A percentile compares a stretch with the other conserved stretches of the same genome.
Conservation (phyloP, 2,888 invertebrate species). For the Smittia sp. region DNA sequence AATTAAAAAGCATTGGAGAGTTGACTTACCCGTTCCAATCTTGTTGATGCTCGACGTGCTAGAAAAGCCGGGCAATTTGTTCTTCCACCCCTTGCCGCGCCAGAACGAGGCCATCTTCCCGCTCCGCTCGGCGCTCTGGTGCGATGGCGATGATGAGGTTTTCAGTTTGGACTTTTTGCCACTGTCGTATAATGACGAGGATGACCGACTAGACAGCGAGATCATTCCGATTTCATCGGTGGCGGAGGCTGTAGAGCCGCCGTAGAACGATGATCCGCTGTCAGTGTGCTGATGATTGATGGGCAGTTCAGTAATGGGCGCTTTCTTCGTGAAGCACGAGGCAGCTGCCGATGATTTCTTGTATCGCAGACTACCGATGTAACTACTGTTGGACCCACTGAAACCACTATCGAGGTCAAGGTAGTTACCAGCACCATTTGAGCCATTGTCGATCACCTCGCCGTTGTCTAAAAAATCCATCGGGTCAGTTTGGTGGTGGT, state of each 20-base stretch:
- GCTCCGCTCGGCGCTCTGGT: constrained; percentile 55
- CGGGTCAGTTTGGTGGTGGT: constrained; percentile 61
- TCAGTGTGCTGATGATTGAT: constrained; percentile 34
- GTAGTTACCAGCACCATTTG: constrained; percentile 29
- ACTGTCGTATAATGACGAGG: constrained; percentile 55
- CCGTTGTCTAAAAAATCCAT: constrained; percentile 48
- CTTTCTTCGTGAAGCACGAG: not conserved
- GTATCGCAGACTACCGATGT: constrained; percentile 66
- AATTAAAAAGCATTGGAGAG: constrained; percentile 41
- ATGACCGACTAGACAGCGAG: constrained; percentile 47
- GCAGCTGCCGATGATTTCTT: constrained; percentile 48
- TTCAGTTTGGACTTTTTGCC: constrained; percentile 57
- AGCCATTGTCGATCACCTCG: constrained; percentile 38
- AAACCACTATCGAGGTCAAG: constrained; percentile 76
- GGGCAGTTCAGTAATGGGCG: not conserved
- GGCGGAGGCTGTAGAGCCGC: constrained; percentile 13
- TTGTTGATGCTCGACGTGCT: constrained; percentile 70
- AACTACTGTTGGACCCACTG: constrained; percentile 80
- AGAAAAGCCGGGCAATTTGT: constrained; percentile 71
- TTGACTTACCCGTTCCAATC: constrained; percentile 64
- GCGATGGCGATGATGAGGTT: constrained; percentile 54
- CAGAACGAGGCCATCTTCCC: constrained; percentile 66
- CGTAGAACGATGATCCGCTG: constrained; percentile 34
- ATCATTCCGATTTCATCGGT: constrained; percentile 38
- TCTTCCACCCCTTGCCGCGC: constrained; percentile 63